Evolutionary conservation across 2,888 invertebrate species (phyloP), one percentile per base, ranked within the genome.

Genomic region (Globia sparganii): DNA sequence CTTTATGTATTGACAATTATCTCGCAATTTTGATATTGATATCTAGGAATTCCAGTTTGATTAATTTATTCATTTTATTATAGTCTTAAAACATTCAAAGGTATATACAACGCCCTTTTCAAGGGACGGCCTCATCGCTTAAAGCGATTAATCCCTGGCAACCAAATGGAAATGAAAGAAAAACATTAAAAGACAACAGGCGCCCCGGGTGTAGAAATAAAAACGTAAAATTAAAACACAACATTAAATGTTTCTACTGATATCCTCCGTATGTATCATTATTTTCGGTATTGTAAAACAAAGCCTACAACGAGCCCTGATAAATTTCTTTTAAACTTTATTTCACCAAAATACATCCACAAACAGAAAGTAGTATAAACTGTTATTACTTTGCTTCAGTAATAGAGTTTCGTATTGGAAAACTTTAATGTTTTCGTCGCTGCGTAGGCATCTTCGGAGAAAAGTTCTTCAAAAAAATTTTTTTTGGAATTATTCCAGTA

Each of bases 381-480:
- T 72, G 80, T 83, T 83, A 86, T 86, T 80, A 80, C 87, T 85
- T 86, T 5, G 68, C 80, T 86, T 86, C 6, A 61, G 85, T 86
- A 85, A 86, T 86, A 83, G 83, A 86, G 80, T 86, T 85, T 74
- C 75, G 72, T 86, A 86, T 86, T 87, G 87, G 85, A 85, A 83
- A 87, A 85, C 75, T 87, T 86, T 75, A 85, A 86, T 87, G 80
- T 80, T 80, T 83, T 87, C 75, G 76, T 86, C 67, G 64, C 75
- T 80, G 73, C 58, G 71, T 73, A 65, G 81, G 81, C 61, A 72
- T 84, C 72, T 78, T 59, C 64, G 46, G n/a, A 34, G 58, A 31
- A 81, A 76, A 72, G 34, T 70, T 75, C 5, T 61, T 49, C 18
- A 67, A 77, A 76, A 56, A 40, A 5, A 18, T 56, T 49, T 67